phyloP scores from a whole-genome alignment of 2,113 vertebrate genomes.

The Lycaon pictus region DNA sequence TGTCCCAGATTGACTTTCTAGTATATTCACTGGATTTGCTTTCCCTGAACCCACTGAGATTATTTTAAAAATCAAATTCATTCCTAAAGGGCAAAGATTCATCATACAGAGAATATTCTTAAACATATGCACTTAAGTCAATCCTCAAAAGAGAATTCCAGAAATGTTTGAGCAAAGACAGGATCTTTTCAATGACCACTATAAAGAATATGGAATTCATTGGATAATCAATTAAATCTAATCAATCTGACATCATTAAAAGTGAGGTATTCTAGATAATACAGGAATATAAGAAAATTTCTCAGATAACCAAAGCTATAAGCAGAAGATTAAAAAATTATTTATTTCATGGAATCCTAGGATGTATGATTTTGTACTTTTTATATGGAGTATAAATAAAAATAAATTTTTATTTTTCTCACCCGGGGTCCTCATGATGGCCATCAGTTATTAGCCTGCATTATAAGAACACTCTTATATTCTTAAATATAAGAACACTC shows the following conservation, averaged over 20 bases:
- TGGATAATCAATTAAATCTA: not conserved
- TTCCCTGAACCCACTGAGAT: not conserved
- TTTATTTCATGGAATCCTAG: not conserved
- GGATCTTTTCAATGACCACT: not conserved
- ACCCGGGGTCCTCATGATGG: not conserved
- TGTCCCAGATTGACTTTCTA: not conserved
- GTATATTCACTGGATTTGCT: not conserved
- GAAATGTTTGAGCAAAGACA: not conserved
- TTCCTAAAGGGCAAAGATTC: constrained; percentile 7
- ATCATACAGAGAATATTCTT: not conserved
- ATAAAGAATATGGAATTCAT: not conserved
- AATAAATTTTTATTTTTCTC: not conserved
- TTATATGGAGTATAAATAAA: not conserved
- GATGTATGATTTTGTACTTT: not conserved
- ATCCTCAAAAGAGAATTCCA: constrained; percentile 29
- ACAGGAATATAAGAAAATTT: not conserved
- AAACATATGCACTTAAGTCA: not conserved
- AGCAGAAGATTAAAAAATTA: not conserved
- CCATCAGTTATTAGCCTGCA: not conserved
- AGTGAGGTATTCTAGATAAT: not conserved
- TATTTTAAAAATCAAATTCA: constrained; percentile 24
- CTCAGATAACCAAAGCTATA: not conserved
- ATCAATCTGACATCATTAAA: not conserved
- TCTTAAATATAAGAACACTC: not conserved
- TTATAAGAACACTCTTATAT: not conserved